These are phyloP conservation scores for Congeria kusceri DNA, from an alignment of 2,888 invertebrate species.

Conservation along the genomic window DNA sequence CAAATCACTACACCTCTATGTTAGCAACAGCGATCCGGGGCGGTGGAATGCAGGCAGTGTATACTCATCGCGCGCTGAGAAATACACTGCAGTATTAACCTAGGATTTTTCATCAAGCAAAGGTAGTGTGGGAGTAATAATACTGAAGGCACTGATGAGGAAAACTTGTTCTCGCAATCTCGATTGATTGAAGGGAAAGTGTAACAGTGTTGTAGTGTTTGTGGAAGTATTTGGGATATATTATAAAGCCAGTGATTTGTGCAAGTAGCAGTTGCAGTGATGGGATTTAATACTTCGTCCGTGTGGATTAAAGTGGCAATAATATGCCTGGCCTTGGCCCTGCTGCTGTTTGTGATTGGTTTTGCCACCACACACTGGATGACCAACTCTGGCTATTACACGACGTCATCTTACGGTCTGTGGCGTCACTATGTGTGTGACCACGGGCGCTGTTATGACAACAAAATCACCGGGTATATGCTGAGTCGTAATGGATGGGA, in stretches of 20 bases:
- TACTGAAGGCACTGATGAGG: no score
- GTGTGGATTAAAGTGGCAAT: slow-evolving; percentile 58
- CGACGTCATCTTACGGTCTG: slow-evolving; percentile 1
- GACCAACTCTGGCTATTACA: background rate
- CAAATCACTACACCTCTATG: no score
- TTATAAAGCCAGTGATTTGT: background rate
- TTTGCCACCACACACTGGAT: slow-evolving; percentile 77
- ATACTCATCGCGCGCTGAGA: no score
- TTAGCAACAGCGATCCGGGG: no score
- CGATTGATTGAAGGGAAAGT: background rate
- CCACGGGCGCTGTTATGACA: background rate
- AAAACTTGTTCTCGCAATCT: no score
- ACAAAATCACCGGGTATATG: background rate
- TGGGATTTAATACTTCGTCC: slow-evolving; percentile 56
- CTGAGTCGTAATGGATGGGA: slow-evolving; percentile 14
- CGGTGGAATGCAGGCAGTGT: no score
- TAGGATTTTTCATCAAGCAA: no score
- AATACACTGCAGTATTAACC: no score
- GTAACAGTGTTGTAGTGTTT: background rate
- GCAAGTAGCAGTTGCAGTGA: background rate
- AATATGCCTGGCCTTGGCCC: slow-evolving; percentile 36
- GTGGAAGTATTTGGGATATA: background rate
- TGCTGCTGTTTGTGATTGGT: slow-evolving; percentile 71
- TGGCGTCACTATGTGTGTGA: slow-evolving; percentile 4
- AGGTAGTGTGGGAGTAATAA: no score